Evolutionary conservation across 2,113 vertebrate species (phyloP), one percentile per base, ranked within the genome.

Genomic region (Prolemur simus): DNA sequence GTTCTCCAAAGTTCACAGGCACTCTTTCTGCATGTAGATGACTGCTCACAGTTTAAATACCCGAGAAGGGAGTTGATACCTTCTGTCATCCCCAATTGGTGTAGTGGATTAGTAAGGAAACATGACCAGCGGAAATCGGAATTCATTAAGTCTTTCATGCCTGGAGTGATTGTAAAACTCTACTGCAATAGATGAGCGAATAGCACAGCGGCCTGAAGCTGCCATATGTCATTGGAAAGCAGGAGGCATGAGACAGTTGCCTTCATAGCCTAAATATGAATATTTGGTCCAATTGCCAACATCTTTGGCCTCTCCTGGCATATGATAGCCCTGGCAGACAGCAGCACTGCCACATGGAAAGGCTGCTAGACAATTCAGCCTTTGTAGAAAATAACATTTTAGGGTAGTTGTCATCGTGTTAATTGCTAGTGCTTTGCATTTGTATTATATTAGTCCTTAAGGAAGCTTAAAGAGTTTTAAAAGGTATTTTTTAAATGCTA

Each of bases 131-230:
- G 86, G 91, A 34, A 96, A 94, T 74, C 37, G 18, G 84, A 96
- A 81, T 85, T 96, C 86, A 89, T 97, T 37, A 87, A 80, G 73
- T 25, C 63, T 90, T 96, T 97, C 90, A n/a, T 96, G 83, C 96
- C 71, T 77, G 66, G 77, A 91, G 91, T 63, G 91, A 95, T 37
- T 29, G n/a, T 58, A 97, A 89, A 97, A 71, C 42, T 52, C 32
- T 52, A 23, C 47, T 80, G 63, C 45, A 80, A 21, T 95, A 47
- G 94, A n/a, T 73, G 56, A 92, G 88, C 18, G 64, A 74, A 77
- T 25, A 47, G 54, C 85, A 54, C 90, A 90, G 89, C 12, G 69
- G 89, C 81, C 54, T 12, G 89, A 93, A 74, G 54, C 76, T 56
- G 54, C 71, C 92, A 37, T 64, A 74, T 77, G 94, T 49, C 0